phyloP scores from a whole-genome alignment of 2,797 vertebrate genomes.

The Molossus alvarezi region DNA sequence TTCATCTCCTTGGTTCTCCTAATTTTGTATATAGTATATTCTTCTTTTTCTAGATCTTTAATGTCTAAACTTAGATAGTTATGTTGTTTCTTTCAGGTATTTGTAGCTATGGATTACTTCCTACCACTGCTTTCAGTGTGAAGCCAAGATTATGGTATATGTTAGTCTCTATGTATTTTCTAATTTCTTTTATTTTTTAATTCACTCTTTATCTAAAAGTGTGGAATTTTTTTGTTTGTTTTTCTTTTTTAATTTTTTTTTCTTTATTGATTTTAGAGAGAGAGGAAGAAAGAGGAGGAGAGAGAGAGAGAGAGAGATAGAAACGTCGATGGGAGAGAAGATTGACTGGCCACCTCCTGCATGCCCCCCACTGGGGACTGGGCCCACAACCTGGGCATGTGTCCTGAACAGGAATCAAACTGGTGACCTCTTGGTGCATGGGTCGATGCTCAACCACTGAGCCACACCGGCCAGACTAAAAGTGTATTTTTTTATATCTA shows the following conservation, averaged over 20 bases:
- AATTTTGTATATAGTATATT: background rate
- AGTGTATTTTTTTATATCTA: constrained; percentile 2
- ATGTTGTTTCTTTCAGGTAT: background rate
- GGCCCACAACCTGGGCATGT: no score
- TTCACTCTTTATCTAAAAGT: background rate
- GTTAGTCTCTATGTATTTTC: background rate
- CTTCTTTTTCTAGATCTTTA: background rate
- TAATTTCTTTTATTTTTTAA: background rate
- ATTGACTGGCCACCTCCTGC: no score
- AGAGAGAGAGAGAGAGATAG: no score
- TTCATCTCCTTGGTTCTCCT: background rate
- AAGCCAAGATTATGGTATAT: background rate
- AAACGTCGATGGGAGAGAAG: no score
- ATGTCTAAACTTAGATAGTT: background rate
- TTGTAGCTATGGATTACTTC: background rate
- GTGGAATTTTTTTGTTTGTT: background rate
- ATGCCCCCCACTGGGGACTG: no score
- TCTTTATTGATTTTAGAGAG: no score
- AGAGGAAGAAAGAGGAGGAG: no score
- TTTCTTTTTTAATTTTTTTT: no score
- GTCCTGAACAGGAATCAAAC: no score
- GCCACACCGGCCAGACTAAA: background rate
- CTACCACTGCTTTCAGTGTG: background rate
- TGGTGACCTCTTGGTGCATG: no score
- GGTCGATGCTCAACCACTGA: no score